Base-by-base conservation (phyloP, 2,797 vertebrate genomes). In the Eutrigla gurnardus region DNA sequence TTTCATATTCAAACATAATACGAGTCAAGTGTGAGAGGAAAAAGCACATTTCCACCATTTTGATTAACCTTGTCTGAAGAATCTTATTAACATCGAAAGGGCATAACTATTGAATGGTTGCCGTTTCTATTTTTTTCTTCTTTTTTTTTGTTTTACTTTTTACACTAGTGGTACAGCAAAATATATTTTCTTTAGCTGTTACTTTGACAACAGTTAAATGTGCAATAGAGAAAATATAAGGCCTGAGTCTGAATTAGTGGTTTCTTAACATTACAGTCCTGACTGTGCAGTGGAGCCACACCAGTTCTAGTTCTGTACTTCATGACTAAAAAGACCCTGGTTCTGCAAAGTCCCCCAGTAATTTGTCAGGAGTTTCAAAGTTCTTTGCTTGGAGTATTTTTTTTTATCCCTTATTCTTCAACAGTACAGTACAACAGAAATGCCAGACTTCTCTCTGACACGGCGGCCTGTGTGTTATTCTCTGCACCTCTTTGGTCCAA, bases 211-310 rank as follows among this genome's bases (percentile, higher is more conserved):
- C 94, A 97, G 96, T 96, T 97, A 96, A 95, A 96, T 98, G 97
- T 99, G 97, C 97, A 98, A 96, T 97, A 97, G 96, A 98, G 96
- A 96, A 98, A 97, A 98, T 96, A 96, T 99, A 99, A 99, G 97
- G 98, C 98, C 98, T 97, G 97, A 97, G 98, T 97, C 96, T 96
- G 96, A 97, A 97, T 97, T 97, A 97, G 96, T 97, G 97, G 96
- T 97, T 97, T 89, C 86, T 88, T 90, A 87, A 89, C 78, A 87
- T 89, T 87, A 92, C 87, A 92, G 91, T 93, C 91, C 79, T 80
- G 83, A 89, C 80, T 86, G 84, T 89, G 87, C 59, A 80, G 81
- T 82, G 85, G 86, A 89, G 85, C 88, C 81, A 83, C 91, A 81
- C 85, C 80, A 88, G 80, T 90, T 90, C 88, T 89, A 88, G 83